Base-by-base conservation (phyloP, 2,113 vertebrate species). In the Aythya baeri region DNA sequence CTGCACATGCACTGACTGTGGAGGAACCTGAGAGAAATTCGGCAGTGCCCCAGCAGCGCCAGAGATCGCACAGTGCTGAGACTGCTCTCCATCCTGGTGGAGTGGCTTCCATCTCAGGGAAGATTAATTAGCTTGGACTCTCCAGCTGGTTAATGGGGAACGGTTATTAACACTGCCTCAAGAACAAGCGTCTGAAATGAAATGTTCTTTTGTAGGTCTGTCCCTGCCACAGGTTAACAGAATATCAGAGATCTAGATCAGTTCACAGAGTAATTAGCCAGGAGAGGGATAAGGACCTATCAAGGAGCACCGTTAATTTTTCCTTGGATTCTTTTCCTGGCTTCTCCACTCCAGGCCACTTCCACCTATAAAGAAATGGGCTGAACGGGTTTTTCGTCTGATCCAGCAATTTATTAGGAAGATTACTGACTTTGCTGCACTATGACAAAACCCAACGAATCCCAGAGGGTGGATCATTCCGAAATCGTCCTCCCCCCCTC, bases 91-190 rank as follows among this genome's bases (percentile, higher is more conserved):
- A 38, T 17, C 8, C 2, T 11, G n/a, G 14, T 81, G 73, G 36
- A 91, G 77, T 13, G 43, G 62, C n/a, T 87, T 85, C 77, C 67
- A 59, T 68, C 84, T 78, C 22, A 36, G 18, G 54, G 25, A 68
- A 52, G 70, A 91, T 79, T 82, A 77, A 91, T 91, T 84, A 89
- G 88, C 86, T 32, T 43, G 84, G 74, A 84, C 66, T 85, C 78
- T 36, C 68, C 80, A 92, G 16, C 77, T 49, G 26, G 86, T 73
- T 94, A 81, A 79, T 6, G 70, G 46, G 81, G 49, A 84, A 91
- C 11, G 63, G 62, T 49, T 61, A 79, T 70, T 66, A 76, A 75
- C 57, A 14, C 41, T 6, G n/a, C 14, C 77, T 68, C 70, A 67
- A 52, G 59, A 54, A 46, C 27, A 29, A 36, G 54, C 31, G 86